A percentile compares a stretch with the other conserved stretches of the same genome.
phyloP scores from a whole-genome alignment of 53 echinoderm and acorn worm genomes.

The Paracentrotus lividus region DNA sequence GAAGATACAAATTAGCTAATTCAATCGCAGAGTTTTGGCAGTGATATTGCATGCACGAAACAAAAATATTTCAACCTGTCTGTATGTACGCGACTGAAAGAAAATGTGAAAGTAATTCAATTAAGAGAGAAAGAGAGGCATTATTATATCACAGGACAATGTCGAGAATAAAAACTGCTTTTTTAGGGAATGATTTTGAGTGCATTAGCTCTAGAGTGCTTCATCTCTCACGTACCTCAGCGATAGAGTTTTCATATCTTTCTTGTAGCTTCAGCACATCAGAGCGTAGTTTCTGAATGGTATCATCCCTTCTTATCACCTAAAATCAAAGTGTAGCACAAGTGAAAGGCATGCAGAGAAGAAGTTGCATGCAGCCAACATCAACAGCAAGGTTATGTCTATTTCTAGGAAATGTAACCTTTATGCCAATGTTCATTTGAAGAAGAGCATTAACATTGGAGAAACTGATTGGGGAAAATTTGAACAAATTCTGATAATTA shows the following conservation, averaged over 20 bases:
- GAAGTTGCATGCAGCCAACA: slow-evolving; percentile 21
- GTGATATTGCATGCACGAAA: neutral
- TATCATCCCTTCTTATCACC: slow-evolving; percentile 89
- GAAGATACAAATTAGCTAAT: slow-evolving; percentile 9
- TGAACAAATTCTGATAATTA: no score
- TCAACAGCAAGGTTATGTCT: neutral
- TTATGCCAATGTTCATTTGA: neutral
- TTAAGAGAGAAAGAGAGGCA: neutral
- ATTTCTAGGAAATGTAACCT: neutral
- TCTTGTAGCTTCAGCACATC: slow-evolving; percentile 91
- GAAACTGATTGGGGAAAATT: no score
- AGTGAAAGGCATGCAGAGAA: slow-evolving; percentile 51
- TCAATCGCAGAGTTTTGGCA: neutral
- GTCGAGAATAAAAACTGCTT: neutral
- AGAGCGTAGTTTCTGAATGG: slow-evolving; percentile 85
- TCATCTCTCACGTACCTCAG: slow-evolving; percentile 75
- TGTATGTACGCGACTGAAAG: neutral
- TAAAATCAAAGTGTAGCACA: slow-evolving; percentile 47
- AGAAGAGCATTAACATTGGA: neutral
- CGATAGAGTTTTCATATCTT: slow-evolving; percentile 79
- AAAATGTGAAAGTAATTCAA: neutral
- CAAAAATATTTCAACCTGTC: neutral
- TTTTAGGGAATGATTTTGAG: neutral
- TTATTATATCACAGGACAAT: neutral
- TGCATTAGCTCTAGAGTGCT: neutral